These are phyloP conservation scores for Lathamus discolor DNA, from an alignment of 2,113 vertebrate genomes.

Conservation along the genomic window DNA sequence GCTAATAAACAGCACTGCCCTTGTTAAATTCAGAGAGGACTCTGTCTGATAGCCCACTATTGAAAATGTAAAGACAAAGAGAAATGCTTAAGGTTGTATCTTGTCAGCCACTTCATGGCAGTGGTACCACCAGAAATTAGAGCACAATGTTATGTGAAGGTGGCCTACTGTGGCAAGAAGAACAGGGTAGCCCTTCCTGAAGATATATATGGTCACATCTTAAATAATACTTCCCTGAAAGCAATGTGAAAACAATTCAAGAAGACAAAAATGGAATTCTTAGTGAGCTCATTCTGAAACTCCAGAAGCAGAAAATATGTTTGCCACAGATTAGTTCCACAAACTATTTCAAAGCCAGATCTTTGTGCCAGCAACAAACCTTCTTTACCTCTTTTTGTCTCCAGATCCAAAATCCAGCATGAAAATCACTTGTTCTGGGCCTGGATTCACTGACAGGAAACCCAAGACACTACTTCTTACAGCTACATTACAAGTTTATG, in stretches of 20 bases:
- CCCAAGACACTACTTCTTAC: conserved; percentile 39
- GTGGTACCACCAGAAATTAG: not conserved
- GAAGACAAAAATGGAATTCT: not conserved
- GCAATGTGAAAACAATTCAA: not conserved
- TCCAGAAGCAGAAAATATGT: conserved; percentile 27
- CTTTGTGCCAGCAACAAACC: not conserved
- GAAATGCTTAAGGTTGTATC: not conserved
- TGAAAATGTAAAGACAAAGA: not conserved
- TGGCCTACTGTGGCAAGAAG: not conserved
- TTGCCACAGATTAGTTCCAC: conserved; percentile 23
- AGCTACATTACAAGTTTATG: conserved; percentile 53
- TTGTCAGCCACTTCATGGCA: not conserved
- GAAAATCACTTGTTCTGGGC: conserved; percentile 42
- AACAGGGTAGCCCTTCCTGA: not conserved
- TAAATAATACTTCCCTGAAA: not conserved
- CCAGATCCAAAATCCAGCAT: not conserved
- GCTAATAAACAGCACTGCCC: not conserved
- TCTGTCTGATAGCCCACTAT: not conserved
- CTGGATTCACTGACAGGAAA: conserved; percentile 49
- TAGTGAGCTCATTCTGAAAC: not conserved
- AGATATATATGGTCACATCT: not conserved
- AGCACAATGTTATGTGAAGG: not conserved
- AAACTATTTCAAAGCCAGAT: conserved; percentile 23
- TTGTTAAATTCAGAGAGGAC: not conserved
- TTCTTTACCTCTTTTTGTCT: conserved; percentile 14